Conservation (phyloP, 30 jellyfish, hydroid and myxozoan species). For the Hydractinia symbiolongicarpus region DNA sequence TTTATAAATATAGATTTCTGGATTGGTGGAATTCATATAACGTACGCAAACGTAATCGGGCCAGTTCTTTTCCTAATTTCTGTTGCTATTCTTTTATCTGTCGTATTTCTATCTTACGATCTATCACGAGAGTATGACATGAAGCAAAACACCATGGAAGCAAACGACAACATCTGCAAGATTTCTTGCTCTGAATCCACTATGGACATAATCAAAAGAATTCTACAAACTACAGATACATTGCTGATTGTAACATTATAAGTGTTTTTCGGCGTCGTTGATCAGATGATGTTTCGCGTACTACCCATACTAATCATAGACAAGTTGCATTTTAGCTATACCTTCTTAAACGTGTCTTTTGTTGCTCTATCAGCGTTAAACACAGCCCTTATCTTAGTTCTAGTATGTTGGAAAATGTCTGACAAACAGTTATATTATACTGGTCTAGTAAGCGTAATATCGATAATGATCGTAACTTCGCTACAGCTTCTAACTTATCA, state of each 20-base stretch:
- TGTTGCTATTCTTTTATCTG: neutral
- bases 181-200: neutral
- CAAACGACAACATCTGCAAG: neutral
- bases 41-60: constrained; percentile 5
- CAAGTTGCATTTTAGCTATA: neutral
- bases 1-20: neutral
- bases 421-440: too few species aligned
- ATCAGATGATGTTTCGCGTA: neutral
- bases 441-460: too few species aligned
- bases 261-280: neutral
- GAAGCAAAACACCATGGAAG: neutral
- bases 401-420: too few species aligned
- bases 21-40: constrained; percentile 8
- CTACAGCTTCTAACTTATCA: too few species aligned
- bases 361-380: too few species aligned
- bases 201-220: neutral
- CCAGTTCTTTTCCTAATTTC: neutral
- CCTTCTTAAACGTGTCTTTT: neutral
- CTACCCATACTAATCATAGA: constrained; percentile 11
- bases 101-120: neutral
- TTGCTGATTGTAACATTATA: neutral
- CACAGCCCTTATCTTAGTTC: too few species aligned
- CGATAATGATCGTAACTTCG: too few species aligned
- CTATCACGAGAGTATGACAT: neutral
- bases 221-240: neutral